A percentile compares a stretch with the other conserved stretches of the same genome.
phyloP scores from a whole-genome alignment of 2,113 vertebrate species.

The Vulpes lagopus region DNA sequence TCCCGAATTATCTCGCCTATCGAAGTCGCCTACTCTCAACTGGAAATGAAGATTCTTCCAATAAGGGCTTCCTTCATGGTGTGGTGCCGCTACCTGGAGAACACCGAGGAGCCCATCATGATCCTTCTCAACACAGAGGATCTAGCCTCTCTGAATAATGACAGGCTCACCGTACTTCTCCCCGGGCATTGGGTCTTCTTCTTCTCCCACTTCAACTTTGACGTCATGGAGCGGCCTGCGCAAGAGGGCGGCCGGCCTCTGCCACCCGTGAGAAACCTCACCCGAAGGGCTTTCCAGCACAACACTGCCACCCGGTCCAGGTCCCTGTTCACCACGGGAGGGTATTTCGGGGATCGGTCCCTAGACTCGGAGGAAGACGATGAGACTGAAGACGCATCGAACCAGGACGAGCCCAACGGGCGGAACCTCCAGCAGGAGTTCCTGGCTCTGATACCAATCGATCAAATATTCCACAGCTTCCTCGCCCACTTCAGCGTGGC shows the following conservation, averaged over 20 bases:
- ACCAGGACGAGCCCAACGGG: rapidly evolving
- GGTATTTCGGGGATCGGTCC: rapidly evolving
- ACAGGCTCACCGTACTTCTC: constrained; percentile 83
- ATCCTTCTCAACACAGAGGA: constrained; percentile 79
- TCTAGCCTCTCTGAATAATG: constrained; percentile 82
- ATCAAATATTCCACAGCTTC: constrained; percentile 31
- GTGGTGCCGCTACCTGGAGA: constrained; percentile 82
- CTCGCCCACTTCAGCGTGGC: constrained; percentile 36
- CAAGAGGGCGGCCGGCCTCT: rapidly evolving
- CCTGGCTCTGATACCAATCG: not conserved
- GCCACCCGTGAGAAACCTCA: rapidly evolving
- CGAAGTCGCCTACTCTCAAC: not conserved
- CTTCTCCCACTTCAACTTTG: constrained; percentile 75
- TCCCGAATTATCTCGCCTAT: not conserved
- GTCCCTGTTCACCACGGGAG: rapidly evolving
- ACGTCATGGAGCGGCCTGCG: not conserved
- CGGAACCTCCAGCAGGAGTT: not conserved
- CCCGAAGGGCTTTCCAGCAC: rapidly evolving
- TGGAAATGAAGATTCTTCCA: constrained; percentile 51
- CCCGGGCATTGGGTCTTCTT: constrained; percentile 76
- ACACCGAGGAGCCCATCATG: constrained; percentile 83
- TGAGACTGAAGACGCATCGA: rapidly evolving
- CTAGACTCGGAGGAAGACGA: not conserved
- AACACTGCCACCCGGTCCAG: rapidly evolving
- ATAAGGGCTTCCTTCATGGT: constrained; percentile 75